A percentile compares a stretch with the other conserved stretches of the same genome.
Evolutionary conservation across 2,113 vertebrate species (phyloP).

Genomic region (Sylvia atricapilla): DNA sequence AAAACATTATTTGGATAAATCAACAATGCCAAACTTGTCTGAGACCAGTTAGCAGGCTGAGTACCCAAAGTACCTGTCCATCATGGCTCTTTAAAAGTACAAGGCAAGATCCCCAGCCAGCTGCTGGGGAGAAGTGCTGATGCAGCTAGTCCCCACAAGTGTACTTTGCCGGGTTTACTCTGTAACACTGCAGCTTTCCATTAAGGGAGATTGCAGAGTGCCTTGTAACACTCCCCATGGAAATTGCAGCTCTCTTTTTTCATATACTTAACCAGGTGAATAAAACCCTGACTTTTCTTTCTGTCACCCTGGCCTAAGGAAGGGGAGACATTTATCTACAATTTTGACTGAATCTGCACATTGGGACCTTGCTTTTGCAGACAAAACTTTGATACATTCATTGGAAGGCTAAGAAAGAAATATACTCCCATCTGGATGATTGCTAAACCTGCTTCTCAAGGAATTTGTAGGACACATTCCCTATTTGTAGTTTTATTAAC

Average conservation of each 20-base stretch:
- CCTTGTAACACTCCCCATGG: not conserved
- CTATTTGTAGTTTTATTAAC: not conserved
- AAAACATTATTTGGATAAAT: not conserved
- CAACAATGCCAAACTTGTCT: not conserved
- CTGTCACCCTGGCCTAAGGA: not conserved
- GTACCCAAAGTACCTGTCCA: not conserved
- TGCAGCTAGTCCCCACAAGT: not conserved
- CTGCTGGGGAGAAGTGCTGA: not conserved
- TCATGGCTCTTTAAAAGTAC: not conserved
- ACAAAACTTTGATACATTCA: not conserved
- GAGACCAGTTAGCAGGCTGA: not conserved
- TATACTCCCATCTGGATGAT: not conserved
- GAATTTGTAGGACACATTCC: not conserved
- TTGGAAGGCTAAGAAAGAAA: not conserved
- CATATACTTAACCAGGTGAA: not conserved
- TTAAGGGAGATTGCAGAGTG: not conserved
- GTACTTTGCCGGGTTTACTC: not conserved
- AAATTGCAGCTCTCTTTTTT: not conserved
- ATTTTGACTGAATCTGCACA: not conserved
- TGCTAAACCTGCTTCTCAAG: not conserved
- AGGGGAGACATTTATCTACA: not conserved
- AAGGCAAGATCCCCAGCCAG: not conserved
- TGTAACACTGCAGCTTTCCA: not conserved
- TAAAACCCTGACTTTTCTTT: not conserved
- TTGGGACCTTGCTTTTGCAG: not conserved